Conservation (phyloP, 1,140 invertebrate genomes). For the Drosophila pandora region DNA sequence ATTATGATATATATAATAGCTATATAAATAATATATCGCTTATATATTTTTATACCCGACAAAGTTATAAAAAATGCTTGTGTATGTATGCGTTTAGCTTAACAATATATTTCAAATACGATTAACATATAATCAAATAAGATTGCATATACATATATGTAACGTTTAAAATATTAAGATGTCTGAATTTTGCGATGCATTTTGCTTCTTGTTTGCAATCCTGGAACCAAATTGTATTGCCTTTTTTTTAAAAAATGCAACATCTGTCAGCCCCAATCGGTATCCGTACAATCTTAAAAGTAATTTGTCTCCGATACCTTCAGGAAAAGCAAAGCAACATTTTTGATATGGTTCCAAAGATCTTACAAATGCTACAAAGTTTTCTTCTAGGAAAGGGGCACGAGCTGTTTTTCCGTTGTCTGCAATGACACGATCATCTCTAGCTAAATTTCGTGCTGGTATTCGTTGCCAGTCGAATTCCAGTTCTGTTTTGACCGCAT, state of each 20-base stretch:
- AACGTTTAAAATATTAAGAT: constrained; percentile 18
- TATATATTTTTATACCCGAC: no score
- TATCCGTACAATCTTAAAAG: constrained; percentile 92
- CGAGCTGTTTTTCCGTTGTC: constrained; percentile 92
- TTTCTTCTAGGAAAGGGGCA: constrained; percentile 97
- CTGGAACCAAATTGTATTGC: constrained; percentile 99
- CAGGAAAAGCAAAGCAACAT: constrained; percentile 87
- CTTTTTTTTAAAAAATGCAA: constrained; percentile 92
- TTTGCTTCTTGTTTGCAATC: constrained; percentile 96
- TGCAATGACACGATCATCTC: constrained; percentile 95
- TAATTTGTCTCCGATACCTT: constrained; percentile 97
- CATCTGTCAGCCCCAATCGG: constrained; percentile 88
- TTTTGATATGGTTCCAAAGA: constrained; percentile 90
- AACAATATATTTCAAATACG: no score
- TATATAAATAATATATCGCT: no score
- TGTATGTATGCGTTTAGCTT: no score
- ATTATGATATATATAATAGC: no score
- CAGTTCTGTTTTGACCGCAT: constrained; percentile 88
- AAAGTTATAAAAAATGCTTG: no score
- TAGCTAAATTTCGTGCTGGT: constrained; percentile 95
- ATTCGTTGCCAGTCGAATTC: constrained; percentile 92
- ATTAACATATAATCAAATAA: no score
- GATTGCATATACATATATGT: no score
- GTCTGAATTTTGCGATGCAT: constrained; percentile 90
- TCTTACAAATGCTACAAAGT: constrained; percentile 90